Conservation (phyloP, 2,797 vertebrate species). For the Cryptoblepharus egeriae region DNA sequence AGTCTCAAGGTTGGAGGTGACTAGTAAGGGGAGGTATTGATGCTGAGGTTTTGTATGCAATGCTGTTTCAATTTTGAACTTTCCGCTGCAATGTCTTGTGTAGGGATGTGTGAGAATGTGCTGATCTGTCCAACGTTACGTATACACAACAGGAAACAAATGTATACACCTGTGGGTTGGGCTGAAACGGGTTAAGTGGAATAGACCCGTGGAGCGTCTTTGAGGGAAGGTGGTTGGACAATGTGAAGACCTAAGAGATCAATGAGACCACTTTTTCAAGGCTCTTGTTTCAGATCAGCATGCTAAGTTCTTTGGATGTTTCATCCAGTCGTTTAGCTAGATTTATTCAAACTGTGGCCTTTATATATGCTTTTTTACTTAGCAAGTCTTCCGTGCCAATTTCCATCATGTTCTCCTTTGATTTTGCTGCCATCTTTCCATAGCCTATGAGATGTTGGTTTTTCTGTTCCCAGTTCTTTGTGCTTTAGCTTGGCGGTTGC, state of each 20-base stretch:
- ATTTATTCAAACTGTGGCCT: background rate
- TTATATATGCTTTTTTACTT: background rate
- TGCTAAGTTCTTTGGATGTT: background rate
- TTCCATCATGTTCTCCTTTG: fast-evolving
- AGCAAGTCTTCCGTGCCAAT: background rate
- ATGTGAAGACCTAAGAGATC: background rate
- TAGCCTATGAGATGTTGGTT: constrained; percentile 15
- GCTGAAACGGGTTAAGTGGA: too few relatives aligned
- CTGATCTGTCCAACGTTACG: too few relatives aligned
- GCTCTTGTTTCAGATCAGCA: background rate
- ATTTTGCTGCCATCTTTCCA: background rate
- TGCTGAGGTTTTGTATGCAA: background rate
- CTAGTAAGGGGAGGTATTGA: constrained; percentile 28
- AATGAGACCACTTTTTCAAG: background rate
- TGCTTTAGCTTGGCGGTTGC: background rate
- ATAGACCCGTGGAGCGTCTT: background rate
- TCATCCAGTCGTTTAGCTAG: background rate
- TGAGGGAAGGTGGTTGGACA: background rate
- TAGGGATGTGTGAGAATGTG: background rate
- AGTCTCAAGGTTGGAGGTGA: background rate
- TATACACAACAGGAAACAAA: too few relatives aligned
- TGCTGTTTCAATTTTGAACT: constrained; percentile 18
- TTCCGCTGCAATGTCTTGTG: background rate
- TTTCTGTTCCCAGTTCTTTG: background rate
- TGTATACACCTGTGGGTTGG: too few relatives aligned